Conservation (phyloP, 2,888 invertebrate species). For the Leucophenga maculata region DNA sequence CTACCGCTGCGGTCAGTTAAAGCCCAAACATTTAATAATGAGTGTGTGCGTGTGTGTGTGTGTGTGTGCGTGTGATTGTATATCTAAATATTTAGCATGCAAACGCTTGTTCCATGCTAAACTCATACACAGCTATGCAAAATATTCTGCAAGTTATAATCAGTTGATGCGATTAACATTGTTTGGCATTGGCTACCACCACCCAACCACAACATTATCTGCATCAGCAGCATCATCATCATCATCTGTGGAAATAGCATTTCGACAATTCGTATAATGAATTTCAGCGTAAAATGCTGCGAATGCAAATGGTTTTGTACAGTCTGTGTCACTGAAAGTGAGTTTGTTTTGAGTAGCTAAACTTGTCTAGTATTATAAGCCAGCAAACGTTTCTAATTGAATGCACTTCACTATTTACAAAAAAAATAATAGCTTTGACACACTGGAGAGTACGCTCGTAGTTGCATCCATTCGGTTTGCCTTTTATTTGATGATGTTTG, state of each 20-base stretch:
- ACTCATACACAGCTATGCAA: neutral
- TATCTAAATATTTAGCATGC: neutral
- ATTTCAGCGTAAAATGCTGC: neutral
- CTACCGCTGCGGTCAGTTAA: neutral
- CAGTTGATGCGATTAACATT: constrained; percentile 23
- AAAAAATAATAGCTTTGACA: too few species aligned
- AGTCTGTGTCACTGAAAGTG: too few species aligned
- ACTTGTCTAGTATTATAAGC: too few species aligned
- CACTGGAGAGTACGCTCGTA: too few species aligned
- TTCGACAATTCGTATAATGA: neutral
- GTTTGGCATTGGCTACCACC: neutral
- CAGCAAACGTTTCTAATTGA: too few species aligned
- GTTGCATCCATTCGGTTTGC: neutral
- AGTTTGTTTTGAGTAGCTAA: too few species aligned
- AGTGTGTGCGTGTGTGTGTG: neutral
- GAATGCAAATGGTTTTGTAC: too few species aligned
- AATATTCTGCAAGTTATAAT: constrained; percentile 18
- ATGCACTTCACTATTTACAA: too few species aligned
- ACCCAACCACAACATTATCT: too few species aligned
- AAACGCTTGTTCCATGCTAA: too few species aligned
- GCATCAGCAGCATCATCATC: too few species aligned
- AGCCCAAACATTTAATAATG: neutral
- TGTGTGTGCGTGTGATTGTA: neutral
- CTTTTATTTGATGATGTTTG: neutral
- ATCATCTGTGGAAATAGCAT: neutral